Conservation (phyloP, 2,113 vertebrate genomes). For the Fulmarus glacialis region DNA sequence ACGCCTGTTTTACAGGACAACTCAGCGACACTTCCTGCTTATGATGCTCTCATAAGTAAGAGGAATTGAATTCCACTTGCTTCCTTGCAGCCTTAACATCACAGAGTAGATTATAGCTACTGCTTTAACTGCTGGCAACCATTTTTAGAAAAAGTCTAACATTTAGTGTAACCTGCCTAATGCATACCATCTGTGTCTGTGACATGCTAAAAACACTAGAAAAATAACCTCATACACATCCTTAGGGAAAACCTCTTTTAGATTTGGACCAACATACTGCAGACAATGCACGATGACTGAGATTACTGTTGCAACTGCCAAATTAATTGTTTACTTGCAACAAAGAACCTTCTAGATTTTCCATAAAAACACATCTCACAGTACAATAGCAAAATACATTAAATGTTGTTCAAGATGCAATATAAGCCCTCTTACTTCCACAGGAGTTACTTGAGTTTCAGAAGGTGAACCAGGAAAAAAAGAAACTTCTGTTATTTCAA, state of each 20-base stretch:
- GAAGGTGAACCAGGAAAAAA: neutral
- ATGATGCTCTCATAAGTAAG: neutral
- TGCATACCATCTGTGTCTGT: neutral
- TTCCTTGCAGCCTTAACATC: neutral
- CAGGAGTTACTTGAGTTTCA: neutral
- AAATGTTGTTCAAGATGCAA: neutral
- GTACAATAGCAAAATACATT: neutral
- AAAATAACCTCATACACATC: neutral
- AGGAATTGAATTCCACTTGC: neutral
- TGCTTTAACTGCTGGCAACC: neutral
- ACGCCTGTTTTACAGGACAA: neutral
- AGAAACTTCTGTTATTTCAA: neutral
- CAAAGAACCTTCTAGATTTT: neutral
- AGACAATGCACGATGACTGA: accelerated
- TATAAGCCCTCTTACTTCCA: neutral
- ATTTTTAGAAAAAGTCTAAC: neutral
- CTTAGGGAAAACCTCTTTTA: neutral
- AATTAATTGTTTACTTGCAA: neutral
- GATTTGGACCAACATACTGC: neutral
- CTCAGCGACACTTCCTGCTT: neutral
- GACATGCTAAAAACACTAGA: neutral
- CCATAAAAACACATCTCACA: neutral
- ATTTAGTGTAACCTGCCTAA: neutral
- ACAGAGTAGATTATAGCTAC: neutral
- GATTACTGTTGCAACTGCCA: neutral